Conservation (phyloP, 1,140 invertebrate genomes). For the Plectrocnemia conspersa region DNA sequence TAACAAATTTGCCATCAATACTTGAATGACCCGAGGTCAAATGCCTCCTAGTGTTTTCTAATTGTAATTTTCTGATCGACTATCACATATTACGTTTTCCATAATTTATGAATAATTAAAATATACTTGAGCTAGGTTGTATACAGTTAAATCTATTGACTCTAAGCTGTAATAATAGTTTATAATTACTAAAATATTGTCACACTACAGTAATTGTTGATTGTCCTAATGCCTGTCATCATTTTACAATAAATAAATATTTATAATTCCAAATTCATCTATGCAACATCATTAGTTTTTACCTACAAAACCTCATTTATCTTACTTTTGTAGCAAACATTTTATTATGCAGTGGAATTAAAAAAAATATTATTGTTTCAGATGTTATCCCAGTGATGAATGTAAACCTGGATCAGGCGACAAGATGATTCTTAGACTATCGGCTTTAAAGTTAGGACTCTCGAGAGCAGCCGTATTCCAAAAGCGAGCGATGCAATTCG, state of each 20-base stretch:
- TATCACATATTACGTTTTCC: too few species aligned
- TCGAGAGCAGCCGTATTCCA: slow-evolving; percentile 62
- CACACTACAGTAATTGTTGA: too few species aligned
- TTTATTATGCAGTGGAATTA: not conserved
- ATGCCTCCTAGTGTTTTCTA: too few species aligned
- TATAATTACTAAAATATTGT: not conserved
- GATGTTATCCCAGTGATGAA: slow-evolving; percentile 59
- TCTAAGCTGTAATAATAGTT: not conserved
- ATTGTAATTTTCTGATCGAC: too few species aligned
- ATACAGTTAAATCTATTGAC: not conserved
- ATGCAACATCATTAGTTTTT: not conserved
- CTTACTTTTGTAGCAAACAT: not conserved
- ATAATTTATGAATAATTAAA: too few species aligned
- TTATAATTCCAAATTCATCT: too few species aligned
- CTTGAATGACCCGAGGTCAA: too few species aligned
- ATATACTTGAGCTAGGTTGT: too few species aligned
- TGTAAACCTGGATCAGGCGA: slow-evolving; percentile 82
- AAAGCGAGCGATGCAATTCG: slow-evolving; percentile 96
- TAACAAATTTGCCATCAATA: slow-evolving; percentile 1
- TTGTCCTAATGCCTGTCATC: too few species aligned
- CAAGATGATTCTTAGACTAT: slow-evolving; percentile 82
- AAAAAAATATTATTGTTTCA: slow-evolving; percentile 40
- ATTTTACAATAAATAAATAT: too few species aligned
- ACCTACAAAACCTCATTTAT: not conserved
- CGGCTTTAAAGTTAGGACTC: slow-evolving; percentile 69